These are phyloP conservation scores for Clarias laeviceps DNA, from an alignment of 2,797 vertebrate genomes.

Conservation along the genomic window DNA sequence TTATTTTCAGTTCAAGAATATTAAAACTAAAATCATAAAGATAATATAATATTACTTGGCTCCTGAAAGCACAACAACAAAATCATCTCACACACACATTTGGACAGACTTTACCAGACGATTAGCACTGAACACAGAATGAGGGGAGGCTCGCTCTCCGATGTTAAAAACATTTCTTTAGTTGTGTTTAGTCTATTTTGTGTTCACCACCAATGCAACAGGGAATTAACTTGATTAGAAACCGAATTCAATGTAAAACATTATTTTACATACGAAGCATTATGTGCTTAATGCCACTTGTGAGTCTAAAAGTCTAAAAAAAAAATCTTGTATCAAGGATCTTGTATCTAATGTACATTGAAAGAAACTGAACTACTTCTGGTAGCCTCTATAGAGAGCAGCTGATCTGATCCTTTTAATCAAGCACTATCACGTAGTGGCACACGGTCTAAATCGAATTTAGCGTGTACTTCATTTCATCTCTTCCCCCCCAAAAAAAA, in stretches of 20 bases:
- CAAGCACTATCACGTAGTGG: background rate
- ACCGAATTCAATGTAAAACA: background rate
- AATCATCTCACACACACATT: background rate
- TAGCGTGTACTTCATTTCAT: background rate
- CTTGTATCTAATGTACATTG: background rate
- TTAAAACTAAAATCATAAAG: slow-evolving; percentile 10
- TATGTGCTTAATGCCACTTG: background rate
- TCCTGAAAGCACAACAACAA: background rate
- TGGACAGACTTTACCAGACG: background rate
- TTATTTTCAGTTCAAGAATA: slow-evolving; percentile 30
- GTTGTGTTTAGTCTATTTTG: background rate
- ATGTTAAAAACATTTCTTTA: slow-evolving; percentile 16
- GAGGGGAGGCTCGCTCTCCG: slow-evolving; percentile 28
- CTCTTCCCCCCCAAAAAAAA: background rate
- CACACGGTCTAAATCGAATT: background rate
- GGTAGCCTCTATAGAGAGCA: background rate
- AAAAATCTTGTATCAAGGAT: background rate
- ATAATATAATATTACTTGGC: slow-evolving; percentile 1
- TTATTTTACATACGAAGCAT: background rate
- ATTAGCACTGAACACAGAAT: background rate
- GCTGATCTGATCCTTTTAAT: background rate
- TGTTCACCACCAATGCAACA: background rate
- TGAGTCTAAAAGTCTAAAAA: background rate
- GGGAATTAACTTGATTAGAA: background rate
- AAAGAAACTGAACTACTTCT: background rate